These are phyloP conservation scores for Drosophila littoralis DNA, from an alignment of 1,140 invertebrate genomes.

Conservation along the genomic window DNA sequence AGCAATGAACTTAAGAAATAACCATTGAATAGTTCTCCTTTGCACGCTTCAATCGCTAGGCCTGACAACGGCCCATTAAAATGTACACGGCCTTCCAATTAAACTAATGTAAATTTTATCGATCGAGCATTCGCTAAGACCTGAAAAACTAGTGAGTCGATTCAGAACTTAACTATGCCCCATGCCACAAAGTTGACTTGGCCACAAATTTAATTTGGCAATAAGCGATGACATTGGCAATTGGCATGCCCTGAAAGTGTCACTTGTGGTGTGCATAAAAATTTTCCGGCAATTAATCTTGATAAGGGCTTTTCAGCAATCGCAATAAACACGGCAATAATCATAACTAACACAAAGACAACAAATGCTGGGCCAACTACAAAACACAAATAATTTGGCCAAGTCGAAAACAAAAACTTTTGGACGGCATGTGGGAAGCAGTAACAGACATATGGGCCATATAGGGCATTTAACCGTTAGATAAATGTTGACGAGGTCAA, in stretches of 20 bases:
- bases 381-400: constrained; percentile 64
- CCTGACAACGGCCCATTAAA: constrained; percentile 25
- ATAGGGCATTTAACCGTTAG: constrained; percentile 73
- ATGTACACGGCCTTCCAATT: constrained; percentile 43
- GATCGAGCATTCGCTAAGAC: constrained; percentile 32
- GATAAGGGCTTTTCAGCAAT: constrained; percentile 73
- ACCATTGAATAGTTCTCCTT: constrained; percentile 16
- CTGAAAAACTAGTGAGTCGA: constrained; percentile 27
- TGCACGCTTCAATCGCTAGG: constrained; percentile 7
- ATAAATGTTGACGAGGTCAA: constrained; percentile 83
- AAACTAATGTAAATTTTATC: constrained; percentile 59
- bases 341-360: constrained; percentile 74
- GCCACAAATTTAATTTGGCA: constrained; percentile 38
- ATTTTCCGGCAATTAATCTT: constrained; percentile 80
- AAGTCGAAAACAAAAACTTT: constrained; percentile 55
- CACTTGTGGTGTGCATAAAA: constrained; percentile 56
- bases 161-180: constrained; percentile 42
- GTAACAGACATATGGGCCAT: constrained; percentile 21
- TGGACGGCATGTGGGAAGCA: constrained; percentile 36
- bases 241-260: constrained; percentile 56
- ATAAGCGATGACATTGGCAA: constrained; percentile 37
- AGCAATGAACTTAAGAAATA: constrained; percentile 9
- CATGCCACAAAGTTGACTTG: constrained; percentile 25
- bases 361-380: constrained; percentile 53
- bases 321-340: constrained; percentile 81